phyloP scores from a whole-genome alignment of 1,140 invertebrate genomes.

The Penaeus indicus region DNA sequence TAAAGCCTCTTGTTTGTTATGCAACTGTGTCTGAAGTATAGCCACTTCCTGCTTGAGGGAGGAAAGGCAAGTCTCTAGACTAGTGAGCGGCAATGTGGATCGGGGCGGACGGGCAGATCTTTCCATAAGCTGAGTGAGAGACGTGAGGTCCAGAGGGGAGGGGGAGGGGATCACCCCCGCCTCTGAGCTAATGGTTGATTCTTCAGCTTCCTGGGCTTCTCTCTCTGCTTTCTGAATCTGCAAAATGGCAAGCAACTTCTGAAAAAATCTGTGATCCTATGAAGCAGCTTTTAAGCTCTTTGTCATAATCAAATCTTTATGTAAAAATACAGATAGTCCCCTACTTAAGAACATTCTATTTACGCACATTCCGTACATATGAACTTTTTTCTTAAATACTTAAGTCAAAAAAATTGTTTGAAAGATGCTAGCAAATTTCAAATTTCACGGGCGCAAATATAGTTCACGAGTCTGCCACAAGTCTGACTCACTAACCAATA shows the following conservation, averaged over 20 bases:
- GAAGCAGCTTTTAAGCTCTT: background rate
- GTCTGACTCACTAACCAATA: no score
- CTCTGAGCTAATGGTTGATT: slow-evolving; percentile 6
- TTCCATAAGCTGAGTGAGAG: slow-evolving; percentile 50
- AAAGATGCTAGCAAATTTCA: no score
- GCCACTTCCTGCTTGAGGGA: slow-evolving; percentile 49
- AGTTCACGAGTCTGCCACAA: no score
- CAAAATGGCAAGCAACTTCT: background rate
- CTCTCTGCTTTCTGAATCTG: slow-evolving; percentile 40
- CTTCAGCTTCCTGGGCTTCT: slow-evolving; percentile 27
- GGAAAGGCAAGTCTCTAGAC: slow-evolving; percentile 46
- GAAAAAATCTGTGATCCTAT: background rate
- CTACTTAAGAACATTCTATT: no score
- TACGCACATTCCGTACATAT: no score
- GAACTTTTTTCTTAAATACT: no score
- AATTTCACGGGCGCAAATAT: no score
- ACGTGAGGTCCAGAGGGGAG: slow-evolving; percentile 31
- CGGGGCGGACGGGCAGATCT: slow-evolving; percentile 20
- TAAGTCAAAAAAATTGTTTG: no score
- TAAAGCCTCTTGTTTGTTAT: slow-evolving; percentile 26
- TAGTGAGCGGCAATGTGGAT: slow-evolving; percentile 33
- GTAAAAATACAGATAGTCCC: no score
- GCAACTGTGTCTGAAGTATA: slow-evolving; percentile 50
- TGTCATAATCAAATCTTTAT: no score
- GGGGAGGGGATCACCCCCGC: slow-evolving; percentile 47